phyloP scores from a whole-genome alignment of 2,888 invertebrate species.

The Camponotus fellah region DNA sequence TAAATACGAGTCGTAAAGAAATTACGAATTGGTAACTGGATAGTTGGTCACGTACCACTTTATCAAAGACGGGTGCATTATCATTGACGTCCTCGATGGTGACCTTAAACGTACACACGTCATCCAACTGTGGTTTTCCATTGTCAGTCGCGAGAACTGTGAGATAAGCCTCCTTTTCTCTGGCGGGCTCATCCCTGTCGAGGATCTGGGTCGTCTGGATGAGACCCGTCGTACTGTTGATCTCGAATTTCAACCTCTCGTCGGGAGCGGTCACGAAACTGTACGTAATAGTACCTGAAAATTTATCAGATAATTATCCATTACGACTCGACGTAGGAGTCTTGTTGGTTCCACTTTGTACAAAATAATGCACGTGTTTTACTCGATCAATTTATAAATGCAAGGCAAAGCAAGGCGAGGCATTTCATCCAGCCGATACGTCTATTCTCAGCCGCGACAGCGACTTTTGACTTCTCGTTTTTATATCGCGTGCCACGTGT shows the following conservation, averaged over 20 bases:
- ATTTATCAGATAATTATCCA: background rate
- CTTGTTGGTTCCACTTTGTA: background rate
- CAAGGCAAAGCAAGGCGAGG: background rate
- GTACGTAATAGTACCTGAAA: slow-evolving; percentile 91
- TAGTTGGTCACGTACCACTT: slow-evolving; percentile 89
- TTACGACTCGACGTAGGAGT: background rate
- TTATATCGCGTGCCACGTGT: background rate
- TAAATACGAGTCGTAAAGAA: slow-evolving; percentile 73
- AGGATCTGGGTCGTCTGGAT: slow-evolving; percentile 93
- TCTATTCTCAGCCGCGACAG: background rate
- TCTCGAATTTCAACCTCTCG: slow-evolving; percentile 92
- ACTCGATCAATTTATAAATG: background rate
- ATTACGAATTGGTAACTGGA: slow-evolving; percentile 32
- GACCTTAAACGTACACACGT: slow-evolving; percentile 97
- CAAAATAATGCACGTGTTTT: too few species aligned
- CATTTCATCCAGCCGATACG: background rate
- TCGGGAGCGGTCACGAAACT: slow-evolving; percentile 92
- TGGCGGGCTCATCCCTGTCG: slow-evolving; percentile 95
- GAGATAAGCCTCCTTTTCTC: slow-evolving; percentile 93
- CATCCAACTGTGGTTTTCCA: slow-evolving; percentile 95
- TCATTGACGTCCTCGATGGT: slow-evolving; percentile 97
- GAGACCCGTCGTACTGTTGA: slow-evolving; percentile 92
- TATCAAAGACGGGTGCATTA: slow-evolving; percentile 93
- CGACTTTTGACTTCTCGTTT: background rate
- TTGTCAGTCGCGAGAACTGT: slow-evolving; percentile 97